Evolutionary conservation across 2,113 vertebrate genomes (phyloP), one percentile per base, ranked within the genome.

Genomic region (Pyrgilauda ruficollis): DNA sequence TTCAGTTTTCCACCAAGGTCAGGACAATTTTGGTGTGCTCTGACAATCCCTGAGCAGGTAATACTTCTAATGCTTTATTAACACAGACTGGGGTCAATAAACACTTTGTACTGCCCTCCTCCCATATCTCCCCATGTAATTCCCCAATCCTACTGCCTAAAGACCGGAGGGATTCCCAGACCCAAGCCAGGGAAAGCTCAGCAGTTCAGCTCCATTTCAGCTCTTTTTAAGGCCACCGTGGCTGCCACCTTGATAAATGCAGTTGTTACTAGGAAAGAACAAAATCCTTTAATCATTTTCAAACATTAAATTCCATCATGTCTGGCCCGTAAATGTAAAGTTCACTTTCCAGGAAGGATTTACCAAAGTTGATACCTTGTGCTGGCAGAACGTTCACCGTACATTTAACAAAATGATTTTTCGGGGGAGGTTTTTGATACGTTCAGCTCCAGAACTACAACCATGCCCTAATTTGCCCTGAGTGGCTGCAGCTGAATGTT

Each of bases 271-370:
- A 94, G 92, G 96, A 96, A 97, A 96, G 96, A 97, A 96, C 93
- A 96, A 97, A 96, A 97, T 97, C 96, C 94, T 97, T 97, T 97
- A 97, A 96, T 96, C 93, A 96, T 97, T 97, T 94, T 95, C 88
- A 95, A 97, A 96, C 94, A 93, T 93, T 94, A 96, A 96, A 97
- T 96, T 96, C 95, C 94, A 96, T 90, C 94, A 87, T 96, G 95
- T 96, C 96, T 97, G 93, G 96, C 96, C 96, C 88, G 73, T 96
- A 97, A 97, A 97, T 69, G 94, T 94, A 96, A 96, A 93, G 93
- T 97, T 96, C 95, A 89, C 96, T 97, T 97, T 97, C 93, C 95
- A 97, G 97, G 94, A 97, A 96, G 96, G 96, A 97, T 97, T 97
- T 96, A 94, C 96, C 92, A 87, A 89, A 93, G 95, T 7, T 11